Evolutionary conservation across 2,888 invertebrate genomes (phyloP).

Genomic region (Epinotia brunnichana): DNA sequence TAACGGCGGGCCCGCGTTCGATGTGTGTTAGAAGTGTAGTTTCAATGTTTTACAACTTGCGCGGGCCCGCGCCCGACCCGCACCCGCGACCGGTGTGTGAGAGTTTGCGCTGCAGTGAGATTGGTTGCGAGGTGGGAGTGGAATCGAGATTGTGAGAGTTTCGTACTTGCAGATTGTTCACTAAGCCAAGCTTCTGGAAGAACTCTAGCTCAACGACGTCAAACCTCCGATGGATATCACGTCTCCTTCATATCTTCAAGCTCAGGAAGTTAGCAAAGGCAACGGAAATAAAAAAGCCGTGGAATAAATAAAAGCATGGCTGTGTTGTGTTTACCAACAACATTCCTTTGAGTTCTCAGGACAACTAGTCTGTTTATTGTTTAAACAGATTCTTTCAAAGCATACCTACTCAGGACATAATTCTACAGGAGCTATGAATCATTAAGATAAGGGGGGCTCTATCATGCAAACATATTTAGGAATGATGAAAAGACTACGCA

Average conservation of each 20-base stretch:
- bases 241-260: background rate
- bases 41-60: too few relatives aligned
- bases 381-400: conserved; percentile 28
- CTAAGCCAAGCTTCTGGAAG: background rate
- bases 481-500: conserved; percentile 10
- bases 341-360: conserved; percentile 23
- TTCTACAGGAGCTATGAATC: conserved; percentile 14
- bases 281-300: background rate
- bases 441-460: conserved; percentile 33
- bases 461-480: conserved; percentile 9
- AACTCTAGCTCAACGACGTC: background rate
- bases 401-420: conserved; percentile 1
- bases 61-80: too few relatives aligned
- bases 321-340: conserved; percentile 9
- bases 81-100: too few relatives aligned
- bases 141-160: background rate
- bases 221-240: background rate
- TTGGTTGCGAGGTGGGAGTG: background rate
- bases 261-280: background rate
- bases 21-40: too few relatives aligned
- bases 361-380: conserved; percentile 36
- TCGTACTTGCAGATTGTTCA: background rate
- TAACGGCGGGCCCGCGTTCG: too few relatives aligned
- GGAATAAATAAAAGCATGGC: background rate
- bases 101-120: too few relatives aligned